These are phyloP conservation scores for Tigriopus californicus DNA, from an alignment of 2,888 invertebrate genomes.

Conservation along the genomic window DNA sequence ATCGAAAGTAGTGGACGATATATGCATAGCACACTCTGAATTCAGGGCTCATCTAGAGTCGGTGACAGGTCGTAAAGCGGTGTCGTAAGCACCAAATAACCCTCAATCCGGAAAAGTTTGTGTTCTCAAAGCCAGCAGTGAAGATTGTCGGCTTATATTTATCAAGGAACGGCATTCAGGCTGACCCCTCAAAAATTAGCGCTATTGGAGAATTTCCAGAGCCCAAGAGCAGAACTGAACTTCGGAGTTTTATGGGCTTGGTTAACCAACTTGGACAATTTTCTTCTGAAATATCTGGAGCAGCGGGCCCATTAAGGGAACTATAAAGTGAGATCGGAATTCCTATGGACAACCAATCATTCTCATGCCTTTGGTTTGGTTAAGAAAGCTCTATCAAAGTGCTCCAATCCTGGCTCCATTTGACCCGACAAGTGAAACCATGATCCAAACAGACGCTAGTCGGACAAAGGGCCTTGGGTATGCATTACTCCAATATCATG, in stretches of 20 bases:
- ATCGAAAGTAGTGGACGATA: conserved; percentile 11
- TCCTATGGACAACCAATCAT: no score
- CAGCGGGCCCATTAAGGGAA: no score
- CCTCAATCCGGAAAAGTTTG: background rate
- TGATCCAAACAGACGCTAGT: no score
- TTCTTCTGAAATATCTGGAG: no score
- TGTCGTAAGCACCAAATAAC: conserved; percentile 11
- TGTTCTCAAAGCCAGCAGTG: background rate
- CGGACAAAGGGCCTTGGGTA: conserved; percentile 1
- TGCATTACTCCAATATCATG: conserved; percentile 14
- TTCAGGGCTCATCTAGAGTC: background rate
- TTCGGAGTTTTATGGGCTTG: no score
- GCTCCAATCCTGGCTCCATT: no score
- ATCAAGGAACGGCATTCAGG: background rate
- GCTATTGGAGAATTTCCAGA: background rate
- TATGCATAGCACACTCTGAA: background rate
- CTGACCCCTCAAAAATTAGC: no score
- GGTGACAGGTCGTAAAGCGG: background rate
- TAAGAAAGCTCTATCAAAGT: no score
- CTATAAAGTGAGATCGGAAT: no score
- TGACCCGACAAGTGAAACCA: no score
- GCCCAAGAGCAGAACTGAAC: background rate
- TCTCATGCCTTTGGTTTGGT: no score
- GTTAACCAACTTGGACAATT: no score
- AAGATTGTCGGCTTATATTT: background rate